Base-by-base conservation (phyloP, 2,113 vertebrate species). In the Phalacrocorax pelagicus region DNA sequence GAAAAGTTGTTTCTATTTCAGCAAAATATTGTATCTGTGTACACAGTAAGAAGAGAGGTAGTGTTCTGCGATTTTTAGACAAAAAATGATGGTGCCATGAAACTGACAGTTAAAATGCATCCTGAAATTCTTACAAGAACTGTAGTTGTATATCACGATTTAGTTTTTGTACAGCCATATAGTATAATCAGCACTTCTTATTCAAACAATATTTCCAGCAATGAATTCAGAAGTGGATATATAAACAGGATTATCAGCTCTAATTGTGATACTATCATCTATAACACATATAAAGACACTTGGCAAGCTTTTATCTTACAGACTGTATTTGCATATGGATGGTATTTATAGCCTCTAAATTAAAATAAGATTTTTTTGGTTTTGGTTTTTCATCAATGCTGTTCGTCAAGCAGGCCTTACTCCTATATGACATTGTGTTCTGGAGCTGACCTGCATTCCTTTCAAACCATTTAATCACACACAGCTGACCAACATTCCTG, bases 401-500 rank as follows among this genome's bases (percentile, higher is more conserved):
- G 32, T 75, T 95, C 12, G 17, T 81, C 47, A 80, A 65, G 42
- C 40, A 90, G 70, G 57, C 74, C 62, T 49, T 59, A 51, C 22
- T 94, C n/a, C 63, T 96, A 36, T 26, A 61, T 15, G 47, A 96
- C 84, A 86, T 59, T 74, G 44, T 87, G 75, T 87, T 95, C 92
- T 96, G 87, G 59, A 95, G 82, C 52, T 96, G 94, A 97, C 96
- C 88, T 96, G 92, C 88, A 92, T 97, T 98, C 94, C 81, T 96
- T 96, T 94, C 96, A 97, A 95, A 97, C 92, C 81, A 83, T 91
- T 97, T 97, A 98, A 97, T 96, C 96, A 92, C 87, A 97, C 88
- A 94, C 95, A 97, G 97, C 97, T 98, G 96, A 98, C 83, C 92
- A 82, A 82, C 93, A 97, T 97, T 98, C 95, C 88, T 97, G 94